Base-by-base conservation (phyloP, 2,888 invertebrate genomes). In the Lasius platythorax region DNA sequence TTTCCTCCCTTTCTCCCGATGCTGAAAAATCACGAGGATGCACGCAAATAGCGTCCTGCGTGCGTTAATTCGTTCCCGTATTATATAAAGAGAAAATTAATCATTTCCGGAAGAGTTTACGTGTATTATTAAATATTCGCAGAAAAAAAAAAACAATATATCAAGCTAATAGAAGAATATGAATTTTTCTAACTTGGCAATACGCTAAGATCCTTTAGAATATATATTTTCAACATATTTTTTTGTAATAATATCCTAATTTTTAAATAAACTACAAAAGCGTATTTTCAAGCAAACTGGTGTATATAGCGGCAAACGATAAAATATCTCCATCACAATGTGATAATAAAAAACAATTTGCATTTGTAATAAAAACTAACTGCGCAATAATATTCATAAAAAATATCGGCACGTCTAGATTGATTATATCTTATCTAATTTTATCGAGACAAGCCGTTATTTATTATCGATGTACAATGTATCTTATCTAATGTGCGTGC, bases 351-450 rank as follows among this genome's bases (percentile, higher is more conserved):
- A 53, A 53, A 12, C 15, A 1, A 1, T 8, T n/a, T 53, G n/a
- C 53, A 28, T 46, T 40, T 76, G 53, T 30, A 56, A 64, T 66
- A 40, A 70, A 61, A 33, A 61, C 2, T 9, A 79, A 72, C 0
- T 43, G 23, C 33, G 61, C 8, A 11, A 46, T 30, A 30, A 72
- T 40, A 79, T 64, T 61, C 3, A 15, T 33, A 79, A 40, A 28
- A 70, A 58, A 56, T 43, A 18, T 43, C 23, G 5, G 56, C 56
- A 58, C 23, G 28, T 61, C n/a, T n/a, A 28, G 73, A 33, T 53
- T 46, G 3, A 18, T 67, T 37, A 46, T 37, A 73, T 81, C 73
- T 79, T 79, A 79, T 79, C 79, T 61, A 46, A 73, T 81, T 72
- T 79, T 73, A 81, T 81, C 61, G 37, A 50, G 70, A 81, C 43